phyloP scores from a whole-genome alignment of 2,113 vertebrate species.

The Guaruba guarouba region DNA sequence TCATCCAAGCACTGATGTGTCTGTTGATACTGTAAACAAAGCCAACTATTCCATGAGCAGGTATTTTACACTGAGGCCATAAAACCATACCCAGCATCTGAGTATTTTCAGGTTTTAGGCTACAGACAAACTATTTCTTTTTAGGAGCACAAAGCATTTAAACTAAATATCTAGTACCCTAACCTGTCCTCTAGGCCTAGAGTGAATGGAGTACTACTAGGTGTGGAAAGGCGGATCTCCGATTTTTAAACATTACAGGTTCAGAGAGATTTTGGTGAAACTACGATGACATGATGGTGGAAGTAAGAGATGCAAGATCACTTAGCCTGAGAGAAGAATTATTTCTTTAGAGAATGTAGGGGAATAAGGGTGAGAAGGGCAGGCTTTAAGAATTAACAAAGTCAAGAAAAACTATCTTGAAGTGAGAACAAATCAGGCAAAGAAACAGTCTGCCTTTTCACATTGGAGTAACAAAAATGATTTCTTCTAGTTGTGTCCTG shows the following conservation, averaged over 20 bases:
- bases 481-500: not conserved
- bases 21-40: not conserved
- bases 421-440: conserved; percentile 1
- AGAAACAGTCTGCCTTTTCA: not conserved
- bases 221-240: not conserved
- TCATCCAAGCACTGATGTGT: not conserved
- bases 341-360: not conserved
- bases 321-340: not conserved
- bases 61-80: not conserved
- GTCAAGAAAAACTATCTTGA: not conserved
- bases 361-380: not conserved
- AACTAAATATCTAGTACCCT: not conserved
- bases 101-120: not conserved
- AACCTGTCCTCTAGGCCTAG: not conserved
- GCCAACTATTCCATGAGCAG: not conserved
- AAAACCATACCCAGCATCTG: not conserved
- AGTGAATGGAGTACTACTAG: not conserved
- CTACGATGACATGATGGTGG: not conserved
- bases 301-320: not conserved
- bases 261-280: not conserved
- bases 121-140: not conserved
- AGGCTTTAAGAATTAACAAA: not conserved
- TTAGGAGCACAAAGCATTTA: not conserved
- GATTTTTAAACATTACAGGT: not conserved
- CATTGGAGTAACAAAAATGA: not conserved